Percentiles rank a stretch among this genome's conserved stretches.
phyloP scores from a whole-genome alignment of 2,888 invertebrate species.

The Stomorhina lunata region DNA sequence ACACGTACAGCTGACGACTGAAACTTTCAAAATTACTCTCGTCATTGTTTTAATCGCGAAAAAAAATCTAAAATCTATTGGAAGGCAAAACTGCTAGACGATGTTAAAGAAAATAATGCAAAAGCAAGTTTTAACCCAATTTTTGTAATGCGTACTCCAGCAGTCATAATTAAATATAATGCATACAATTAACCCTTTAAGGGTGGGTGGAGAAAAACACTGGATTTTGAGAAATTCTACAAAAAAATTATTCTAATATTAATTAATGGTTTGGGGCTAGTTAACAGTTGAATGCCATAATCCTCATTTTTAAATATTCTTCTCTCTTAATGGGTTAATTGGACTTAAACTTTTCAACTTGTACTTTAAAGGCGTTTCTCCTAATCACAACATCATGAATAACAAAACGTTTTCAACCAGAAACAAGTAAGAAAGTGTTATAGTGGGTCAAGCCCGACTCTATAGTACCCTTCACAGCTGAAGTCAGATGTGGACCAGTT shows the following conservation, averaged over 20 bases:
- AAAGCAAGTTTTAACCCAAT: constrained; percentile 50
- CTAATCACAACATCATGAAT: background rate
- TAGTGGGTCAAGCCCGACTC: no score
- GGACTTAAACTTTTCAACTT: background rate
- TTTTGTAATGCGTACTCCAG: constrained; percentile 43
- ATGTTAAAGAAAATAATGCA: constrained; percentile 1
- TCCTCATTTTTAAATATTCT: no score
- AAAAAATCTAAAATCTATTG: background rate
- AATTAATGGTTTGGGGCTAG: no score
- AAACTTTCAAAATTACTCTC: constrained; percentile 1
- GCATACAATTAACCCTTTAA: constrained; percentile 43
- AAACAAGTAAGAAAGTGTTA: no score
- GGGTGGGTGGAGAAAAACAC: background rate
- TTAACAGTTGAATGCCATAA: no score
- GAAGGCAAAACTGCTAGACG: background rate
- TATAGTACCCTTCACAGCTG: no score
- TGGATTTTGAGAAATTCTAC: no score
- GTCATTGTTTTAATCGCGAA: constrained; percentile 24
- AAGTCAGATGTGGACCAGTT: no score
- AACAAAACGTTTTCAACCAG: background rate
- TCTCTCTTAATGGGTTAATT: constrained; percentile 20
- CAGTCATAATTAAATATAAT: constrained; percentile 44
- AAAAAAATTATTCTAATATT: no score
- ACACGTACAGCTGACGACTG: background rate
- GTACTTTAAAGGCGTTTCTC: constrained; percentile 21